Conservation (phyloP, 2,113 vertebrate species). For the Opisthocomus hoazin region DNA sequence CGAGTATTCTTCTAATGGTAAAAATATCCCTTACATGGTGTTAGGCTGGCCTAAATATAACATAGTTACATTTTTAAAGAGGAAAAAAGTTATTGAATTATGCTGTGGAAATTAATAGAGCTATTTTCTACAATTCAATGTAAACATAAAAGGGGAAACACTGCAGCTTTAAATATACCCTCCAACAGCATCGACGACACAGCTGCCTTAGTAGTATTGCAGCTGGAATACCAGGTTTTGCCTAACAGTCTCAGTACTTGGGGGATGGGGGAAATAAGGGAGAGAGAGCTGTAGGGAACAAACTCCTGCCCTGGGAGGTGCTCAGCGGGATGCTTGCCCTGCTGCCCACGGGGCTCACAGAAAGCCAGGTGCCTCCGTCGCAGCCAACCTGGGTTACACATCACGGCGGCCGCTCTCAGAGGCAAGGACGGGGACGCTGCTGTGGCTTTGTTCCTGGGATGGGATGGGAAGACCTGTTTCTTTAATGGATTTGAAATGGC, state of each 20-base stretch:
- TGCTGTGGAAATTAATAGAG: background rate
- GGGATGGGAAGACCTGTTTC: background rate
- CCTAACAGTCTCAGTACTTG: background rate
- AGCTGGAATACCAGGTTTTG: background rate
- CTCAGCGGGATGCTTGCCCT: background rate
- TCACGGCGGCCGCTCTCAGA: background rate
- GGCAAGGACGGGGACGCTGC: background rate
- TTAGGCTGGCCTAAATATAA: background rate
- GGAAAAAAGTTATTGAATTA: background rate
- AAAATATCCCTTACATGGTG: rapidly evolving
- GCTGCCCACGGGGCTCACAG: background rate
- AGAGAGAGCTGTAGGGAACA: background rate
- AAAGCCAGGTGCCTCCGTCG: background rate
- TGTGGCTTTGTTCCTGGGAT: background rate
- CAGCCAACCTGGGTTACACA: too few relatives aligned
- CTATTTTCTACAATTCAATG: background rate
- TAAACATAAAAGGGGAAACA: background rate
- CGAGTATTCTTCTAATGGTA: background rate
- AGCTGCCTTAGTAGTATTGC: background rate
- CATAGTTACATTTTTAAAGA: background rate
- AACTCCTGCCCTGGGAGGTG: background rate
- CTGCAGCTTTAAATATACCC: background rate
- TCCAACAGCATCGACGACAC: rapidly evolving
- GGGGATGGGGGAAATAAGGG: background rate
- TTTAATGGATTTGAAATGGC: background rate